phyloP scores from a whole-genome alignment of 2,113 vertebrate genomes.

The Sprattus sprattus region DNA sequence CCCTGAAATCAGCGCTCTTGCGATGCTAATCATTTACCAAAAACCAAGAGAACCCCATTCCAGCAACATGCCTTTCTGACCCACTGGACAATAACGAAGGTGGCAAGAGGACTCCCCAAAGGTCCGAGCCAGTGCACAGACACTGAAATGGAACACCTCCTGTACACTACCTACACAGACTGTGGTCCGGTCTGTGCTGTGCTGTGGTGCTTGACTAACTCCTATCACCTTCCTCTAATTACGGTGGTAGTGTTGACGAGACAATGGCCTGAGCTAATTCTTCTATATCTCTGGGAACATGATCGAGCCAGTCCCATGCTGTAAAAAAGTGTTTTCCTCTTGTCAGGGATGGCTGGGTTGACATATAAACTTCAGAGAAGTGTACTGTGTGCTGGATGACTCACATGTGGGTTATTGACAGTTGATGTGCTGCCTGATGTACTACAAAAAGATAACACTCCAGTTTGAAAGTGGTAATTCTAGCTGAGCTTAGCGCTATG shows the following conservation, averaged over 20 bases:
- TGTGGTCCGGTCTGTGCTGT: constrained; percentile 15
- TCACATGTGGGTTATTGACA: neutral
- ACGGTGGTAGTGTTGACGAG: constrained; percentile 37
- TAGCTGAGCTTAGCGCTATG: neutral
- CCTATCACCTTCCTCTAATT: constrained; percentile 57
- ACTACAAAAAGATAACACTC: neutral
- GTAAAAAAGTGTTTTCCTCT: neutral
- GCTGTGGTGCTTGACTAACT: constrained; percentile 46
- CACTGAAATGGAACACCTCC: neutral
- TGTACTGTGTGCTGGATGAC: neutral
- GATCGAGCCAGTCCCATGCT: neutral
- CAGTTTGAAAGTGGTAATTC: neutral
- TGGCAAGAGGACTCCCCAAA: neutral
- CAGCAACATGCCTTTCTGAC: neutral
- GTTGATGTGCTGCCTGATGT: neutral
- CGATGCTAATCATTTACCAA: neutral
- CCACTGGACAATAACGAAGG: neutral
- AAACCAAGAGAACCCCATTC: neutral
- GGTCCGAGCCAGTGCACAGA: neutral
- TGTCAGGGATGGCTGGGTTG: neutral
- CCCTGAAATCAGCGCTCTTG: neutral
- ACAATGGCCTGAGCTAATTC: neutral
- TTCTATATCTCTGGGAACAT: neutral
- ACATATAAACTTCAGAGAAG: neutral
- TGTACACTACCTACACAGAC: neutral